phyloP scores from a whole-genome alignment of 2,113 vertebrate species.

The Gadus chalcogrammus region DNA sequence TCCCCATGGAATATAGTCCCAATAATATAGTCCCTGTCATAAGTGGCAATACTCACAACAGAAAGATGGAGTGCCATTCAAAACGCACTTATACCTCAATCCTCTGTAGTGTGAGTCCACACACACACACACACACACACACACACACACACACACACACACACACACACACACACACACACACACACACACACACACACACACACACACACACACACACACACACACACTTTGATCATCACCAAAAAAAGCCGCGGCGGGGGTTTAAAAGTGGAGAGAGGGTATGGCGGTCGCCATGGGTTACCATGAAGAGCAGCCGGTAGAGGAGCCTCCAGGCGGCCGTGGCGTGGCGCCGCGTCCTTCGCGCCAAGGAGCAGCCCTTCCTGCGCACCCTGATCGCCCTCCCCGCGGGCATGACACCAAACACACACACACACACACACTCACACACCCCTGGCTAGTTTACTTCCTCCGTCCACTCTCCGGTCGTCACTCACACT shows the following conservation, averaged over 20 bases:
- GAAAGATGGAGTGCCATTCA: neutral
- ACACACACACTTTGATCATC: neutral
- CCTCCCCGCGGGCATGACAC: conserved; percentile 68
- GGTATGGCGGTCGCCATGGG: conserved; percentile 23
- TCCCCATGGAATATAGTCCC: neutral
- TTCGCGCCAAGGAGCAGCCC: conserved; percentile 71
- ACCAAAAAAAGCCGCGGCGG: no score
- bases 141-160: neutral
- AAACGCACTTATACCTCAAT: neutral
- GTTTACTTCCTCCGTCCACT: neutral
- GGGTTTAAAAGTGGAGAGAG: neutral
- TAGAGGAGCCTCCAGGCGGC: conserved; percentile 73
- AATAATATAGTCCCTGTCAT: neutral
- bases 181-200: neutral
- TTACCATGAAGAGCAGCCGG: conserved; percentile 74
- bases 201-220: neutral
- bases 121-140: neutral
- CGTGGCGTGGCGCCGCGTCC: conserved; percentile 70
- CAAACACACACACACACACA: no score
- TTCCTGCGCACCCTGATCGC: conserved; percentile 68
- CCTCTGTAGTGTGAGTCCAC: neutral
- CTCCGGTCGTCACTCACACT: neutral
- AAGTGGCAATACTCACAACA: neutral
- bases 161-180: neutral
- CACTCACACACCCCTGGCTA: neutral